A percentile compares a stretch with the other conserved stretches of the same genome.
Evolutionary conservation across 1,140 invertebrate genomes (phyloP).

Genomic region (Listronotus bonariensis): DNA sequence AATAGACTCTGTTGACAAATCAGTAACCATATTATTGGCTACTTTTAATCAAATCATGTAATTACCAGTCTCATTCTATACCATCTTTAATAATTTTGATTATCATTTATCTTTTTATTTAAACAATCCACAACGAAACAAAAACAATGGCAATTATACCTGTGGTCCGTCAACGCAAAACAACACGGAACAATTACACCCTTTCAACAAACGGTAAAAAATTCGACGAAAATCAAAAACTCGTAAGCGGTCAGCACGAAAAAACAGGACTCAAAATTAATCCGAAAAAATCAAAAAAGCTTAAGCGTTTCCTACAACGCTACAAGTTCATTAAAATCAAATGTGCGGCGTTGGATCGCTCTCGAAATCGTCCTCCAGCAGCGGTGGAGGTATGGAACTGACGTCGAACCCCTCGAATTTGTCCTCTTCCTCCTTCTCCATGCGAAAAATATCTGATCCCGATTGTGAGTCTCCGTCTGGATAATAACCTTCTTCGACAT

Average conservation of each 20-base stretch:
- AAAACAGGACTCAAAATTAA: slow-evolving; percentile 29
- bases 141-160: too few relatives aligned
- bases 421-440: slow-evolving; percentile 62
- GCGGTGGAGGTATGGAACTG: slow-evolving; percentile 67
- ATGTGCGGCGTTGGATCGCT: slow-evolving; percentile 58
- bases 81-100: too few relatives aligned
- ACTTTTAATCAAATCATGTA: too few relatives aligned
- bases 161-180: not conserved
- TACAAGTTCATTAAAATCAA: slow-evolving; percentile 52
- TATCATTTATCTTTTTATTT: too few relatives aligned
- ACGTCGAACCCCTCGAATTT: slow-evolving; percentile 65
- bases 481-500: slow-evolving; percentile 63
- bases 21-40: too few relatives aligned
- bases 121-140: too few relatives aligned
- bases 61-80: too few relatives aligned
- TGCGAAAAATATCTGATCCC: slow-evolving; percentile 61
- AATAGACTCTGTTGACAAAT: too few relatives aligned
- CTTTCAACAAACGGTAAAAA: slow-evolving; percentile 34
- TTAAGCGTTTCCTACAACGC: slow-evolving; percentile 36
- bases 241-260: slow-evolving; percentile 36
- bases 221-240: slow-evolving; percentile 36
- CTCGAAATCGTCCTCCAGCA: slow-evolving; percentile 68
- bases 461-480: slow-evolving; percentile 68
- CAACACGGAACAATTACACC: not conserved
- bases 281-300: slow-evolving; percentile 36